Percentiles rank a stretch among this genome's conserved stretches.
Conservation (phyloP, 2,797 vertebrate species). For the Nyctibius grandis region DNA sequence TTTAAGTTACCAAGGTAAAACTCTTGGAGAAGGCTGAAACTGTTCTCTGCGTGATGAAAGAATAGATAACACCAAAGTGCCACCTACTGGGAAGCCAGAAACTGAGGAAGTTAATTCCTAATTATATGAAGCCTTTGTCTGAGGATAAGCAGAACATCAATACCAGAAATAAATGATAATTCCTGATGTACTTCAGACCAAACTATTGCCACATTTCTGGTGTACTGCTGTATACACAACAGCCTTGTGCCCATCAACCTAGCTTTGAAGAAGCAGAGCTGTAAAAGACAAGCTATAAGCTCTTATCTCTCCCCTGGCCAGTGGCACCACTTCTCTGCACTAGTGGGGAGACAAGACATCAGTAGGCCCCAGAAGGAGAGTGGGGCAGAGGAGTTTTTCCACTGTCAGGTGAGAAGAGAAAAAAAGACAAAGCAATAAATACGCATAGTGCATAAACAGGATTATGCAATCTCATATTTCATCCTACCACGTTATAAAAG, state of each 20-base stretch:
- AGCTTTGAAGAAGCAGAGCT: background rate
- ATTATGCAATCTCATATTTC: background rate
- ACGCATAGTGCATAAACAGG: background rate
- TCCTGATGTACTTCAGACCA: background rate
- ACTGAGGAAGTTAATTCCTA: background rate
- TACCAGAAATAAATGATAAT: background rate
- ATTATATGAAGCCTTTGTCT: background rate
- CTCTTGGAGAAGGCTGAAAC: background rate
- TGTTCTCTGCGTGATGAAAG: background rate
- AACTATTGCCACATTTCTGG: background rate
- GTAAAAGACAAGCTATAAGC: background rate
- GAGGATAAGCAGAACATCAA: background rate
- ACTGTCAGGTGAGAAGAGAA: background rate
- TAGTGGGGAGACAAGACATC: background rate
- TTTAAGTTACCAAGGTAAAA: background rate
- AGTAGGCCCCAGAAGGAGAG: background rate
- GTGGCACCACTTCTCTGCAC: background rate
- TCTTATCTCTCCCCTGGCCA: background rate
- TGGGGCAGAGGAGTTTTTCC: background rate
- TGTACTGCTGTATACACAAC: background rate
- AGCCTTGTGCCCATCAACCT: rapidly evolving
- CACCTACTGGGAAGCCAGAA: slow-evolving; percentile 44
- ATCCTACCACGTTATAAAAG: background rate
- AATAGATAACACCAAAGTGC: slow-evolving; percentile 16
- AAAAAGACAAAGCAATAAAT: background rate